Conservation (phyloP, 2,797 vertebrate species). For the Odontamblyopus rebecca region DNA sequence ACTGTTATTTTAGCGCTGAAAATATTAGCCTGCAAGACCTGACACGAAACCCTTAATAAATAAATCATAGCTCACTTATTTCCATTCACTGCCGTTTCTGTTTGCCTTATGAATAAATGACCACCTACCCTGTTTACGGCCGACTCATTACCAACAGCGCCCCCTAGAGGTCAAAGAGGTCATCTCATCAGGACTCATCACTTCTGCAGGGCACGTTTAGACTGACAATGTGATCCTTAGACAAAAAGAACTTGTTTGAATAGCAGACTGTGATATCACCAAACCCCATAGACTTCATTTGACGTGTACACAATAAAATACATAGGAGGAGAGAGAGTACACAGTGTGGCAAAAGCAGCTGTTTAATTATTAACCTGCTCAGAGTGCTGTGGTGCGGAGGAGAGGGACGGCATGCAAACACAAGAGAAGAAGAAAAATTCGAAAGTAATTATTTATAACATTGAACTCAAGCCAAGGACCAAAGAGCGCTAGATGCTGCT, state of each 20-base stretch:
- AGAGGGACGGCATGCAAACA: slow-evolving; percentile 67
- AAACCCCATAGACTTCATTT: not conserved
- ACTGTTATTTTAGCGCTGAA: slow-evolving; percentile 57
- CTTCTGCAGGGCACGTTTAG: not conserved
- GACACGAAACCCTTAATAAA: slow-evolving; percentile 77
- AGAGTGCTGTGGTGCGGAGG: slow-evolving; percentile 59
- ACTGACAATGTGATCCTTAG: not conserved
- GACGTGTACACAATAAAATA: slow-evolving; percentile 26
- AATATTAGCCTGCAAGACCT: slow-evolving; percentile 58
- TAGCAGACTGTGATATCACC: not conserved
- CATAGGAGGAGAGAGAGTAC: slow-evolving; percentile 31
- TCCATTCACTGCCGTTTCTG: slow-evolving; percentile 70
- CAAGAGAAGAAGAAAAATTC: slow-evolving; percentile 59
- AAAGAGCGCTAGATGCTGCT: not conserved
- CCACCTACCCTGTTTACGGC: slow-evolving; percentile 76
- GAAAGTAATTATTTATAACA: slow-evolving; percentile 79
- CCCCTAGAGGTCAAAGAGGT: slow-evolving; percentile 33
- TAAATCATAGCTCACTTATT: slow-evolving; percentile 86
- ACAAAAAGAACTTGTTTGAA: slow-evolving; percentile 8
- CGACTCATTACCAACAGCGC: slow-evolving; percentile 67
- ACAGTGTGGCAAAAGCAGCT: slow-evolving; percentile 51
- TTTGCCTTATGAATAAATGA: slow-evolving; percentile 91
- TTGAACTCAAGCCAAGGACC: slow-evolving; percentile 34
- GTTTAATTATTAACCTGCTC: slow-evolving; percentile 72
- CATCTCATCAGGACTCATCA: slow-evolving; percentile 19